Percentiles rank a stretch among this genome's conserved stretches.
Evolutionary conservation across 2,888 invertebrate genomes (phyloP).

Genomic region (Caenorhabditis drosophilae): DNA sequence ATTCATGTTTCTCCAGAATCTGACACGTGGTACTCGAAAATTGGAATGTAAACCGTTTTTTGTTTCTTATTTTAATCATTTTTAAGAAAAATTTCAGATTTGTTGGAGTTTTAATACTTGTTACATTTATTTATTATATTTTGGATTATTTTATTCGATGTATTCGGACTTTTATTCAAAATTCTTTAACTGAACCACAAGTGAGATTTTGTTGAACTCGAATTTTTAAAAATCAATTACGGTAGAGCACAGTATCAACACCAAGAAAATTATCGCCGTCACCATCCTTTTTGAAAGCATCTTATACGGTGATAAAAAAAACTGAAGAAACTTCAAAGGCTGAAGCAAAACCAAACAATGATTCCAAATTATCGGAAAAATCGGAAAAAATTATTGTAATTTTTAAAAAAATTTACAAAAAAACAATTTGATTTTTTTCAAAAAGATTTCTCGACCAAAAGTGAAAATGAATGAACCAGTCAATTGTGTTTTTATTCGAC

Average conservation of each 20-base stretch:
- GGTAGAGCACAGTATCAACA: slow-evolving; percentile 29
- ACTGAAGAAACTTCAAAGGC: too few species aligned
- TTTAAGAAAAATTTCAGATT: slow-evolving; percentile 15
- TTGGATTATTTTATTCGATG: slow-evolving; percentile 11
- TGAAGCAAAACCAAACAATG: too few species aligned
- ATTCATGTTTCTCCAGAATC: slow-evolving; percentile 19
- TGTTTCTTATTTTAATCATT: neutral
- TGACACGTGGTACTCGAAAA: slow-evolving; percentile 22
- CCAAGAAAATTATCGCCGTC: slow-evolving; percentile 22
- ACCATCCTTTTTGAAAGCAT: too few species aligned
- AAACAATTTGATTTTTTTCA: neutral
- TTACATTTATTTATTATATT: slow-evolving; percentile 21
- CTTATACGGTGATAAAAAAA: too few species aligned
- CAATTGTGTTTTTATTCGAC: slow-evolving; percentile 34
- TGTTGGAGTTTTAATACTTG: slow-evolving; percentile 12
- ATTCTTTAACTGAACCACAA: slow-evolving; percentile 16
- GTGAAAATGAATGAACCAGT: slow-evolving; percentile 35
- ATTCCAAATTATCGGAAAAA: too few species aligned
- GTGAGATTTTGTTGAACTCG: neutral
- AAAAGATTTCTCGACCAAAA: slow-evolving; percentile 5
- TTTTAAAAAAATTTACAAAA: too few species aligned
- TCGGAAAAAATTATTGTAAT: slow-evolving; percentile 1
- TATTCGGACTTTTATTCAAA: slow-evolving; percentile 5
- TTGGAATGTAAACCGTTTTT: slow-evolving; percentile 19
- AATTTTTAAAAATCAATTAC: neutral